A percentile compares a stretch with the other conserved stretches of the same genome.
Conservation (phyloP, 1,140 invertebrate species). For the Sarcophaga bullata region DNA sequence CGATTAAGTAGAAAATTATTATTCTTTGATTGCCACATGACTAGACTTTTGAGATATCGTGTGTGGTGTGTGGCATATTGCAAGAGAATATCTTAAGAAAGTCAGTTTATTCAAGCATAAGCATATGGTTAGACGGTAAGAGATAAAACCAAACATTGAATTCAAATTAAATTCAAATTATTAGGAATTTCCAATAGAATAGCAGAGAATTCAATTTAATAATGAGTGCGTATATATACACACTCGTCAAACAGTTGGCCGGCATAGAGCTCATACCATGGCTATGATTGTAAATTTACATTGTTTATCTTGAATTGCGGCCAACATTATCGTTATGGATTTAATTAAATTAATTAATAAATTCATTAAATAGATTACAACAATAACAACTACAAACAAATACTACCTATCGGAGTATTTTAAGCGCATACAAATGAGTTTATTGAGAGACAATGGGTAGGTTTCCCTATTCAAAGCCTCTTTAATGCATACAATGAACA, state of each 20-base stretch:
- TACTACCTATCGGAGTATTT: too few species aligned
- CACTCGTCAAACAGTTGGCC: too few species aligned
- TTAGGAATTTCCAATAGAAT: neutral
- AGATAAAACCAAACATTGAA: slow-evolving; percentile 4
- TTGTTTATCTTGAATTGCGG: neutral
- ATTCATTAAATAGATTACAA: neutral
- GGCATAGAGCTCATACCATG: neutral
- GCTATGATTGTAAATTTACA: neutral
- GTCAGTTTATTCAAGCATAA: neutral
- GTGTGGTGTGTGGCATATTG: too few species aligned
- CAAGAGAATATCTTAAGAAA: neutral
- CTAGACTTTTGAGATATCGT: neutral
- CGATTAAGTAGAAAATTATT: neutral
- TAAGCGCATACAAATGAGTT: too few species aligned
- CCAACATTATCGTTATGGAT: neutral
- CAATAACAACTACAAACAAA: too few species aligned
- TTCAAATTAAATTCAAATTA: neutral
- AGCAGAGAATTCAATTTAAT: too few species aligned
- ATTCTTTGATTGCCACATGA: slow-evolving; percentile 13
- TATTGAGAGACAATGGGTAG: too few species aligned
- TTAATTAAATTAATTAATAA: slow-evolving; percentile 1
- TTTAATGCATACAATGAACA: too few species aligned
- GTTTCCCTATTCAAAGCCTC: too few species aligned
- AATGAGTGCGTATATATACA: too few species aligned
- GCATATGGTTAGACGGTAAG: neutral